These are phyloP conservation scores for Xylocopa sonorina DNA, from an alignment of 1,140 invertebrate genomes.

Conservation along the genomic window DNA sequence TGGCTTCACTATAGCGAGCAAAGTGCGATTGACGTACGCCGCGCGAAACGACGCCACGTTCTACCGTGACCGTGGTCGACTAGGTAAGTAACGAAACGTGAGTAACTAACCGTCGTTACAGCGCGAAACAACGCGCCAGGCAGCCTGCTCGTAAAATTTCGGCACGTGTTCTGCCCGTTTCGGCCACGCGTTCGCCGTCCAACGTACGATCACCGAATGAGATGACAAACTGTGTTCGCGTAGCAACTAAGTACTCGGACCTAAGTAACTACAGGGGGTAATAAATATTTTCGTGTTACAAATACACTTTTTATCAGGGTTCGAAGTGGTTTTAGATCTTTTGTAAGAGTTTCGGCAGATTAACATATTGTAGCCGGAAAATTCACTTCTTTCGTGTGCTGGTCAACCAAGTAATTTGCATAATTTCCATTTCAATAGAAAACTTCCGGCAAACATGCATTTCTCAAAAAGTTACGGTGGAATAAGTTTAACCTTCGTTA, in stretches of 20 bases:
- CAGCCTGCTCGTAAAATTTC: constrained; percentile 55
- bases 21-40: constrained; percentile 23
- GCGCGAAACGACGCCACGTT: constrained; percentile 45
- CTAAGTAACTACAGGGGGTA: not conserved
- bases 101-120: constrained; percentile 67
- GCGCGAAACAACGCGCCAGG: constrained; percentile 60
- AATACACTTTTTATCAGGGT: too few species aligned
- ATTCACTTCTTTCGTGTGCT: too few species aligned
- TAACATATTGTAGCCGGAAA: too few species aligned
- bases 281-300: not conserved
- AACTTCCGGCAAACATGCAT: too few species aligned
- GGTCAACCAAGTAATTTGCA: too few species aligned
- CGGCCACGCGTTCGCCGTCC: constrained; percentile 13
- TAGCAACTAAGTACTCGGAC: not conserved
- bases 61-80: constrained; percentile 32
- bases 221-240: constrained; percentile 13
- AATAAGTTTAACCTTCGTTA: too few species aligned
- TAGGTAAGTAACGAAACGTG: constrained; percentile 64
- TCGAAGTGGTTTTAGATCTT: too few species aligned
- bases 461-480: too few species aligned
- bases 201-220: constrained; percentile 11
- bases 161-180: constrained; percentile 51
- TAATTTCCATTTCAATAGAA: too few species aligned
- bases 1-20: not conserved
- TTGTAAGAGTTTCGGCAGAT: too few species aligned